These are phyloP conservation scores for Tipula vernalis DNA, from an alignment of 2,888 invertebrate species.

Conservation along the genomic window DNA sequence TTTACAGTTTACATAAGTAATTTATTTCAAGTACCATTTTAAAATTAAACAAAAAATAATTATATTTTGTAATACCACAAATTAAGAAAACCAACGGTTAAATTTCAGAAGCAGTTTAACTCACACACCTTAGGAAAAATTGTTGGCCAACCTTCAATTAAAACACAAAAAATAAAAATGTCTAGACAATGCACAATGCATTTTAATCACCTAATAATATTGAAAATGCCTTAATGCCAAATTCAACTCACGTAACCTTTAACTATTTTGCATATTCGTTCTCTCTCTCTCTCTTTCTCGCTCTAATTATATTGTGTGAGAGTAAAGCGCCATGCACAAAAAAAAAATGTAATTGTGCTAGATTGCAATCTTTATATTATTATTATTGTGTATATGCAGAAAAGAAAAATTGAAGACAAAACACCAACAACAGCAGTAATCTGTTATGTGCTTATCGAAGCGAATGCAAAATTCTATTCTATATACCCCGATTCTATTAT, in stretches of 20 bases:
- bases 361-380: neutral
- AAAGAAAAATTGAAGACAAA: neutral
- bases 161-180: neutral
- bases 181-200: neutral
- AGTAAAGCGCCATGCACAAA: neutral
- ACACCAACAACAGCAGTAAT: neutral
- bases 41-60: neutral
- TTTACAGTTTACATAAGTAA: neutral
- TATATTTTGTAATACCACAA: neutral
- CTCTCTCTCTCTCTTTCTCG: neutral
- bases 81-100: neutral
- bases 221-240: neutral
- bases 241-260: neutral
- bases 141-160: neutral
- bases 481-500: neutral
- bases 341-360: neutral
- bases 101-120: neutral
- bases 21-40: neutral
- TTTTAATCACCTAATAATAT: neutral
- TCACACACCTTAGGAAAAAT: neutral
- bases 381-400: neutral
- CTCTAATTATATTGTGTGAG: neutral
- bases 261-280: neutral
- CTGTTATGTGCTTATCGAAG: neutral
- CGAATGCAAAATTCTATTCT: neutral